Conservation (phyloP, 1,140 invertebrate genomes). For the Leucophenga varia region DNA sequence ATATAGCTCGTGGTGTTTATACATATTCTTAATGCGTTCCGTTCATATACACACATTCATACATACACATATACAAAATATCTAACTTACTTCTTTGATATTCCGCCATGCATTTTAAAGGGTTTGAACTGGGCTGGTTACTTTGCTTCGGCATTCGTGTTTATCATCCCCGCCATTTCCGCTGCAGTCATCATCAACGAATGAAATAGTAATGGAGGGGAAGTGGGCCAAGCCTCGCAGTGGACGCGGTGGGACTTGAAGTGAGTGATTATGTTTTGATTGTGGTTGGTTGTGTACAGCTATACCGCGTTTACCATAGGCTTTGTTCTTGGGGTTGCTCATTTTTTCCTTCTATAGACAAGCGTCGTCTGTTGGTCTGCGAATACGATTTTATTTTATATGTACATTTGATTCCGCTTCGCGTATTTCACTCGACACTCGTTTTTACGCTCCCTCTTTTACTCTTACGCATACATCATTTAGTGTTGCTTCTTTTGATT, state of each 20-base stretch:
- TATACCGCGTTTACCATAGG: conserved; percentile 5
- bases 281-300: conserved; percentile 54
- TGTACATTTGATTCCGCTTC: too few species aligned
- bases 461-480: too few species aligned
- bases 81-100: conserved; percentile 48
- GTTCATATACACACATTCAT: too few species aligned
- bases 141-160: conserved; percentile 31
- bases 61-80: conserved; percentile 52
- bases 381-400: not conserved
- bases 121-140: conserved; percentile 44
- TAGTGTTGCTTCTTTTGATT: too few species aligned
- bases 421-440: too few species aligned
- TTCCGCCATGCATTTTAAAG: conserved; percentile 42
- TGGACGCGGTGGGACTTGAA: conserved; percentile 39
- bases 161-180: too few species aligned
- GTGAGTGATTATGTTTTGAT: conserved; percentile 54
- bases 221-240: conserved; percentile 28
- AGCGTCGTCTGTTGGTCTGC: not conserved
- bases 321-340: not conserved
- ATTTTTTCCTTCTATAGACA: too few species aligned
- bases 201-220: conserved; percentile 29
- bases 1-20: too few species aligned
- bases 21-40: too few species aligned
- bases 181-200: too few species aligned
- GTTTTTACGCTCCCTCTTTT: too few species aligned